A percentile compares a stretch with the other conserved stretches of the same genome.
Evolutionary conservation across 2,797 vertebrate species (phyloP).

Genomic region (Brachyalestes nurse): DNA sequence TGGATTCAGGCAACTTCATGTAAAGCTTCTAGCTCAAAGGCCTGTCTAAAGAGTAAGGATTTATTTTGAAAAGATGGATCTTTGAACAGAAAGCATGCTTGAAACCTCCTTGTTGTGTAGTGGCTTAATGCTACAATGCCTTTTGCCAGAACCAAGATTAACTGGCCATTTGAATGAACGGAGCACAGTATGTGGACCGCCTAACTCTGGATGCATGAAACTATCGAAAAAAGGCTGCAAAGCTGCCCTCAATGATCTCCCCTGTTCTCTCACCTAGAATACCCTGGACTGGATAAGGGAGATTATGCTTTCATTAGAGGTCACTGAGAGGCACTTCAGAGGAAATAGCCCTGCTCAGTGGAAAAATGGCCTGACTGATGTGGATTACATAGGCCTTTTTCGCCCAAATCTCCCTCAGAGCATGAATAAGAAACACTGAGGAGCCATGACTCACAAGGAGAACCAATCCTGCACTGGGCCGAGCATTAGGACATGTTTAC

Average conservation of each 20-base stretch:
- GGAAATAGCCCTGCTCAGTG: background rate
- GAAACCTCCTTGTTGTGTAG: background rate
- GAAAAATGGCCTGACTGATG: background rate
- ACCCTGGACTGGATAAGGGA: background rate
- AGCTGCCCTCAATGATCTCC: background rate
- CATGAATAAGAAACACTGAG: too few species aligned
- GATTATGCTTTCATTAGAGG: constrained; percentile 6
- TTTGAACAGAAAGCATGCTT: background rate
- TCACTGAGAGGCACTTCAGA: background rate
- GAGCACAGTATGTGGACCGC: background rate
- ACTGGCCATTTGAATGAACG: background rate
- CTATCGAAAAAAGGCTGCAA: background rate
- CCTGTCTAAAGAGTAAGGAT: background rate
- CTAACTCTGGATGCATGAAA: background rate
- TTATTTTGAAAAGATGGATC: background rate
- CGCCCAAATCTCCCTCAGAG: background rate
- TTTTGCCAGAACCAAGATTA: background rate
- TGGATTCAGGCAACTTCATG: background rate
- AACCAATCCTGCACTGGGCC: too few species aligned
- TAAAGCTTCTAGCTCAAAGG: background rate
- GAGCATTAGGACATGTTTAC: too few species aligned
- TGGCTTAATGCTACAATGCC: background rate
- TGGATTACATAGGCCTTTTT: too few species aligned
- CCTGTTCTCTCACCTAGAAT: background rate
- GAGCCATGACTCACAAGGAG: too few species aligned